Conservation (phyloP, 2,797 vertebrate species). For the Geotrypetes seraphini region DNA sequence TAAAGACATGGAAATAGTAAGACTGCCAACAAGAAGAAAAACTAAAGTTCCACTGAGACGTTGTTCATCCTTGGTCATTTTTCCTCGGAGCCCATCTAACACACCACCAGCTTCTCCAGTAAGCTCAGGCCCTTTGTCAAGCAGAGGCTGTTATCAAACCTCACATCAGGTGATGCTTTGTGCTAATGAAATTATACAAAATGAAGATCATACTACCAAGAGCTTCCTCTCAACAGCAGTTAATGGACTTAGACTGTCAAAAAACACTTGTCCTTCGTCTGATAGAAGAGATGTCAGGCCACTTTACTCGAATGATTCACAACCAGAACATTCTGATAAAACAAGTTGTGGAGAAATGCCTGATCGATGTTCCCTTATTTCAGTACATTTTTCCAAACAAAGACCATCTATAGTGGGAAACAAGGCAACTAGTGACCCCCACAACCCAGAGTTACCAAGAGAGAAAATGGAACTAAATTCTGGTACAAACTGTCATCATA, state of each 20-base stretch:
- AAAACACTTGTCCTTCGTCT: conserved; percentile 36
- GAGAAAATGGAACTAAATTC: conserved; percentile 25
- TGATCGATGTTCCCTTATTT: conserved; percentile 60
- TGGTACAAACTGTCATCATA: conserved; percentile 24
- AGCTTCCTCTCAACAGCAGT: conserved; percentile 65
- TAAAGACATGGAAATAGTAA: conserved; percentile 43
- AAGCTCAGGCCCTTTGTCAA: conserved; percentile 38
- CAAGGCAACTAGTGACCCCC: conserved; percentile 40
- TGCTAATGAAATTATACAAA: conserved; percentile 45
- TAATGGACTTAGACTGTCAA: conserved; percentile 66
- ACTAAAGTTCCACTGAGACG: conserved; percentile 71
- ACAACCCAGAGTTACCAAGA: conserved; percentile 30
- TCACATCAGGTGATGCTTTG: conserved; percentile 60
- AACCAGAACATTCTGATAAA: conserved; percentile 41
- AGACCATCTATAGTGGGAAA: conserved; percentile 38
- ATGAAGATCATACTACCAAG: conserved; percentile 50
- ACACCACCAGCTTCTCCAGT: conserved; percentile 81
- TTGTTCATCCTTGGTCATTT: conserved; percentile 89
- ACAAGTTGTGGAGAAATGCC: conserved; percentile 35
- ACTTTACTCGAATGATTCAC: conserved; percentile 56
- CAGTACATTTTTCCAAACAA: conserved; percentile 66
- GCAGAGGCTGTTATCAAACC: conserved; percentile 56
- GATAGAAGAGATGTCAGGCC: conserved; percentile 68
- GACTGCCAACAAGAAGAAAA: conserved; percentile 41
- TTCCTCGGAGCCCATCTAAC: conserved; percentile 77